These are phyloP conservation scores for Alcedo atthis DNA, from an alignment of 2,797 vertebrate species.

Conservation along the genomic window DNA sequence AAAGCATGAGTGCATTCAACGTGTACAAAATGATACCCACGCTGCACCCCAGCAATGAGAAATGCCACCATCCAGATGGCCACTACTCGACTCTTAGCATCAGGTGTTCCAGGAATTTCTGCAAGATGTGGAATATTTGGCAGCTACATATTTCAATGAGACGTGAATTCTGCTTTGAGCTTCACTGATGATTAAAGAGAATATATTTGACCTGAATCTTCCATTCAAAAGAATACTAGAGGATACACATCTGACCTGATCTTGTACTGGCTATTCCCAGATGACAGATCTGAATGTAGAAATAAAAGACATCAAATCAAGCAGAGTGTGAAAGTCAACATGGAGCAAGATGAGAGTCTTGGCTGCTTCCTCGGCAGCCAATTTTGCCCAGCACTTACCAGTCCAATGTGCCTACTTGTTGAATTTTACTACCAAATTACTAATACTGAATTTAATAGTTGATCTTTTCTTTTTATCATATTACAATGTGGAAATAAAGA, in stretches of 20 bases:
- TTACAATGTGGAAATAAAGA: background rate
- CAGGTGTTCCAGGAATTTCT: background rate
- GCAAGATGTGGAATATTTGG: background rate
- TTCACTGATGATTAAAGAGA: slow-evolving; percentile 5
- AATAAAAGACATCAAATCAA: background rate
- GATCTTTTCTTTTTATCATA: background rate
- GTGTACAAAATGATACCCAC: background rate
- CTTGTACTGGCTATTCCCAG: background rate
- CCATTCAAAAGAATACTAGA: background rate
- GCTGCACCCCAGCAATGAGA: background rate
- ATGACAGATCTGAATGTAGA: background rate
- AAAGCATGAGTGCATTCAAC: background rate
- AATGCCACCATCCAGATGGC: background rate
- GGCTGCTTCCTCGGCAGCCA: background rate
- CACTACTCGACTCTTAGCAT: background rate
- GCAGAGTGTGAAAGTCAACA: background rate
- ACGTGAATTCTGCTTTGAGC: background rate
- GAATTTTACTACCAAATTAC: background rate
- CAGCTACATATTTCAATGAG: background rate
- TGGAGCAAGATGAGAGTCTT: background rate
- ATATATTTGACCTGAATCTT: slow-evolving; percentile 11
- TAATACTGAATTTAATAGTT: background rate
- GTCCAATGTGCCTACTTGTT: background rate
- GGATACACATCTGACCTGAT: background rate
- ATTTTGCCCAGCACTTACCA: background rate